Base-by-base conservation (phyloP, 2,797 vertebrate genomes). In the Aldrovandia affinis region DNA sequence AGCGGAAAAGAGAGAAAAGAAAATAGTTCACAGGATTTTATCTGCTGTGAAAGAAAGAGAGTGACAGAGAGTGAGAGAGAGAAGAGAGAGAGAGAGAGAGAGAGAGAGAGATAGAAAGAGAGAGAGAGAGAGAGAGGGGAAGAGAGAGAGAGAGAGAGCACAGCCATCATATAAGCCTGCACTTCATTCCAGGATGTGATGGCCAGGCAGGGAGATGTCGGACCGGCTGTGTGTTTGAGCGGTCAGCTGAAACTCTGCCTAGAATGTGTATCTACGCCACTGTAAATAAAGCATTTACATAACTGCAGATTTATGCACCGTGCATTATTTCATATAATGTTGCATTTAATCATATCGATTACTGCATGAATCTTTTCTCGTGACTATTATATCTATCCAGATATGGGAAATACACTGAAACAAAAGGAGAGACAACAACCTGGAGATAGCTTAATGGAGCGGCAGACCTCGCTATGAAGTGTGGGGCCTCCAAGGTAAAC, bases 21-120 rank as follows among this genome's bases (percentile, higher is more conserved):
- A 78, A 78, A 54, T 28, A n/a, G 15, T 52, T 28, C 25, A 50
- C 15, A 15, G 36, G 30, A 57, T 30, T 28, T 2, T 36, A 30
- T n/a, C 50, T 36, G 73, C 33, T 30, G 22, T 91, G 92, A 94
- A 94, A 91, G 92, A 92, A 92, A n/a, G 92, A 20, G 1, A 25
- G 52, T 9, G 30, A 47, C 25, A 55, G 50, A 55, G 92, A 91
- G 89, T 90, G 87, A 90, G 28, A 70, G 22, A 80, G 22, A 70
- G 39, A 82, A 44, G 54, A 50, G 22, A 63, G 88, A 75, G 55
- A 47, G 88, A 33, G 78, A 86, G 85, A 85, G 87, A 88, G 15
- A 44, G 73, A n/a, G n/a, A n/a, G n/a, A n/a, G n/a, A n/a, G 92
- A 94, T 93, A 91, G 92, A 92, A 92, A n/a, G 92, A 20, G 1